Conservation (phyloP, 1,140 invertebrate genomes). For the Andricus grossulariae region DNA sequence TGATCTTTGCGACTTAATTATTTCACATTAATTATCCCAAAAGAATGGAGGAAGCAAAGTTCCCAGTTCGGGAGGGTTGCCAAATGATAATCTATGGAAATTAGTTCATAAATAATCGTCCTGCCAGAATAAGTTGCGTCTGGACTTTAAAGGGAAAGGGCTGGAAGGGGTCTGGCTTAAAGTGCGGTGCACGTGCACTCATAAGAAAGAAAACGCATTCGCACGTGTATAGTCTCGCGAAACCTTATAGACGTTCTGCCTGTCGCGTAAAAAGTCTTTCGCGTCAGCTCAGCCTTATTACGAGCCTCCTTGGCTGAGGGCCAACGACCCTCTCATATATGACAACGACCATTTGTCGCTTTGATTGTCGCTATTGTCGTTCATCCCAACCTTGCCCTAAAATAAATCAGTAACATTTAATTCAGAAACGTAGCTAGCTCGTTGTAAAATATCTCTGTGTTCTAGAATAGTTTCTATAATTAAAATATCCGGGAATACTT, state of each 20-base stretch:
- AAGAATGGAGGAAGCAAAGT: conserved; percentile 13
- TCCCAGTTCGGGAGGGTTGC: conserved; percentile 14
- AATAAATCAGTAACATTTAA: conserved; percentile 8
- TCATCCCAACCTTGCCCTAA: conserved; percentile 6
- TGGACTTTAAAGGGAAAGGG: background rate
- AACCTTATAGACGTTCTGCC: conserved; percentile 18
- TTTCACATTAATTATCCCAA: conserved; percentile 15
- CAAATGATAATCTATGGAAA: conserved; percentile 32
- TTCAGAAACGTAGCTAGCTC: background rate
- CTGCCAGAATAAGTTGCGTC: conserved; percentile 1
- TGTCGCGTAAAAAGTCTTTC: conserved; percentile 26
- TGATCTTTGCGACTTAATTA: background rate
- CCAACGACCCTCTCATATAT: conserved; percentile 10
- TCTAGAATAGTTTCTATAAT: too few species aligned
- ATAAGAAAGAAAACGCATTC: conserved; percentile 31
- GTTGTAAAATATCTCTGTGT: too few species aligned
- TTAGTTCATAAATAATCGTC: conserved; percentile 28
- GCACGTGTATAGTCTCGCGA: conserved; percentile 23
- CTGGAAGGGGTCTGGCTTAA: background rate
- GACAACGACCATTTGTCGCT: conserved; percentile 20
- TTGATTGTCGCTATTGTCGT: conserved; percentile 22
- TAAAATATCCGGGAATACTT: too few species aligned
- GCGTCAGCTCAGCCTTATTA: conserved; percentile 12
- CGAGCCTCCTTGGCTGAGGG: conserved; percentile 7
- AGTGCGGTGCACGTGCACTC: conserved; percentile 17